Evolutionary conservation across 2,113 vertebrate species (phyloP), one percentile per base, ranked within the genome.

Genomic region (Tylochromis polylepis): DNA sequence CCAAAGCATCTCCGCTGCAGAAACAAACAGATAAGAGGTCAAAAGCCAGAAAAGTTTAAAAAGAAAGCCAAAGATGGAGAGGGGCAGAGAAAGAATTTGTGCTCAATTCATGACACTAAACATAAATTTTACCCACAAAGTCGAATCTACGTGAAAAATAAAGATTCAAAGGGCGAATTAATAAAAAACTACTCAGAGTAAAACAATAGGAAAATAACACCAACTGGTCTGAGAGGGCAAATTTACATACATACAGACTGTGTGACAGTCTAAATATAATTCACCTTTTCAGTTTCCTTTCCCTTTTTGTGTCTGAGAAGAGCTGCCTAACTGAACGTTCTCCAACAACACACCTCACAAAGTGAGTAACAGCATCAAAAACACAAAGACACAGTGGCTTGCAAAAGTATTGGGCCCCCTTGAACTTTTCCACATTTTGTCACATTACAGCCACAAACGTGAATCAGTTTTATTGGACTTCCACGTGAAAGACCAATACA

Each of bases 1-100:
- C 94, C 94, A 98, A 95, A 51, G 57, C 96, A 93, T 99, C 98
- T 97, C 97, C 97, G 89, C 99, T 98, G 81, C 29, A 83, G 15
- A 29, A 86, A 8, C n/a, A 85, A 79, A 84, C 51, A 38, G 3
- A 6, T 31, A 10, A 8, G 56, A 56, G 51, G 80, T 55, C 3
- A 65, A 70, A 67, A 59, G 11, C 16, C n/a, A 59, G 16, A 38
- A 58, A 38, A 9, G 36, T 41, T 34, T 11, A 79, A 24, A 49
- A 29, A 43, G 24, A 58, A 43, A 60, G 57, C 24, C 27, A 60
- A 46, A 60, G 41, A 60, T 2, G 24, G 41, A 55, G 6, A 10
- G 3, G 11, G 29, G 6, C 3, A 38, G 36, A 29, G 16, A 53
- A 27, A 51, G 24, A 77, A 77, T 34, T 5, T 51, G 18, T 53